Evolutionary conservation across 2,113 vertebrate genomes (phyloP).

Genomic region (Narcine bancroftii): DNA sequence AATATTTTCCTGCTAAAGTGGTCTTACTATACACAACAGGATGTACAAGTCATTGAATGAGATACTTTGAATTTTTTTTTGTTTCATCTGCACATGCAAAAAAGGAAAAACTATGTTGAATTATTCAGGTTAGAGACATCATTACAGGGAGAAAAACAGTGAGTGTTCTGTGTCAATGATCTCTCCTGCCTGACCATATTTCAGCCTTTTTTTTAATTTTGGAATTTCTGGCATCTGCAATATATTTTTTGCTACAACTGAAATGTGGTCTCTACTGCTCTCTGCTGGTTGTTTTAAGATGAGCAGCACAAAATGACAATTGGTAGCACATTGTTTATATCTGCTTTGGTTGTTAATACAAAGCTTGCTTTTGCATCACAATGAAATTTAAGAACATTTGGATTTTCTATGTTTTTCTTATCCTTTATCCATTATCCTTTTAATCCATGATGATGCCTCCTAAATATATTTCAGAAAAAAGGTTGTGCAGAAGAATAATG

Average conservation of each 20-base stretch:
- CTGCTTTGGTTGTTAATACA: background rate
- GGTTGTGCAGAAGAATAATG: background rate
- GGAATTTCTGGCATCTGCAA: too few species aligned
- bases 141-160: too few species aligned
- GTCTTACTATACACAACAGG: background rate
- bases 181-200: too few species aligned
- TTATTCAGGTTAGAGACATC: too few species aligned
- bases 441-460: background rate
- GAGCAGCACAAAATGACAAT: background rate
- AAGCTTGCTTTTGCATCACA: background rate
- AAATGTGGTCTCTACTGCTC: constrained; percentile 30
- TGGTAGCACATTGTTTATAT: background rate
- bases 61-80: background rate
- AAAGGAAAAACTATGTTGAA: too few species aligned
- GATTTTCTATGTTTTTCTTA: background rate
- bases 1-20: background rate
- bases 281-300: background rate
- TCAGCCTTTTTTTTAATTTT: too few species aligned
- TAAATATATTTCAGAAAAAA: background rate
- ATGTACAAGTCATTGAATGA: background rate
- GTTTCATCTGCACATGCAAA: background rate
- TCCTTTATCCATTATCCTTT: background rate
- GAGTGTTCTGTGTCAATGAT: too few species aligned
- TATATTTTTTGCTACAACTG: too few species aligned
- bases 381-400: background rate